Percentiles rank a stretch among this genome's conserved stretches.
phyloP scores from a whole-genome alignment of 2,113 vertebrate species.

The Platycercus adscitus region DNA sequence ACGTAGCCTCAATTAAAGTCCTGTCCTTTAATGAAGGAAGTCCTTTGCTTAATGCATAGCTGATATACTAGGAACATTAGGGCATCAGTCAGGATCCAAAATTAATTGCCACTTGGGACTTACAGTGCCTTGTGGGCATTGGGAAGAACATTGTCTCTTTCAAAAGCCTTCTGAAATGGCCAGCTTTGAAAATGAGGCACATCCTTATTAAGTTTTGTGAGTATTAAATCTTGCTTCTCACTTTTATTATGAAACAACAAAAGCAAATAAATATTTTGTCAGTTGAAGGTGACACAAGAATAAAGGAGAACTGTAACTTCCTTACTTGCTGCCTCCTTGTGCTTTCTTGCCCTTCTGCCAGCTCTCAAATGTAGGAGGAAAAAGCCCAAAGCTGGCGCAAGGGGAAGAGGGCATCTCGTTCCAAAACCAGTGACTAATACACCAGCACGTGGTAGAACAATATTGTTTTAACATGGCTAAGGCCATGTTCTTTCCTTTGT shows the following conservation, averaged over 20 bases:
- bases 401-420: neutral
- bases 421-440: neutral
- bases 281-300: neutral
- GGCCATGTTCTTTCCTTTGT: slow-evolving; percentile 20
- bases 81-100: slow-evolving; percentile 41
- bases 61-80: neutral
- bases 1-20: slow-evolving; percentile 49
- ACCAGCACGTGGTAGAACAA: neutral
- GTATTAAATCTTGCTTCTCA: neutral
- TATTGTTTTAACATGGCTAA: neutral
- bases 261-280: neutral
- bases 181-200: neutral
- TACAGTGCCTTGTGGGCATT: neutral
- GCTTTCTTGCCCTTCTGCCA: neutral
- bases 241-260: neutral
- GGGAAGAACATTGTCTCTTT: slow-evolving; percentile 18
- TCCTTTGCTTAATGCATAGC: neutral
- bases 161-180: slow-evolving; percentile 13
- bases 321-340: neutral
- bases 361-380: neutral
- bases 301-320: neutral
- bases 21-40: slow-evolving; percentile 42
- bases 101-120: slow-evolving; percentile 31
- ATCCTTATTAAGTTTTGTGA: neutral
- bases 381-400: neutral